A percentile compares a stretch with the other conserved stretches of the same genome.
Evolutionary conservation across 1,140 invertebrate genomes (phyloP).

Genomic region (Thalassaphorura encarpata): DNA sequence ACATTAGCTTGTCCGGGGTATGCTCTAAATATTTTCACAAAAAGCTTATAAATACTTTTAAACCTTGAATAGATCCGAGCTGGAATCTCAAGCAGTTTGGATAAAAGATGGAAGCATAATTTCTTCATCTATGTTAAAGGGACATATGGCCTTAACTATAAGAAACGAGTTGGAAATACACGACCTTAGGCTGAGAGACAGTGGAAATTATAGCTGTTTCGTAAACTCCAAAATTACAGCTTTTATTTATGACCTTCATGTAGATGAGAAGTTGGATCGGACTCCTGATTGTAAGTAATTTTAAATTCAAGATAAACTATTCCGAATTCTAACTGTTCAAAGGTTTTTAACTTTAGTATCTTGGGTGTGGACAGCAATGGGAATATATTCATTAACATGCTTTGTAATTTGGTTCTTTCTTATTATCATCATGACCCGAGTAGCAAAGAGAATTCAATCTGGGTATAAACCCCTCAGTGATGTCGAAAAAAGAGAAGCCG

Average conservation of each 20-base stretch:
- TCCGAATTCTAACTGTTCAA: background rate
- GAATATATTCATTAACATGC: background rate
- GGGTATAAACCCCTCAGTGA: background rate
- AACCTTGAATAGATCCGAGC: too few relatives aligned
- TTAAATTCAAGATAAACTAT: background rate
- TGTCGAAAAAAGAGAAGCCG: background rate
- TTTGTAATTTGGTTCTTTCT: background rate
- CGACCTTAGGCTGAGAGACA: background rate
- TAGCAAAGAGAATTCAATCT: background rate
- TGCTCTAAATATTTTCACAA: too few relatives aligned
- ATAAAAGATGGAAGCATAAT: too few relatives aligned
- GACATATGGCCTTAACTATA: too few relatives aligned
- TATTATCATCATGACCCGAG: background rate
- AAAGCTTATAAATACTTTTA: too few relatives aligned
- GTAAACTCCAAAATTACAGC: background rate
- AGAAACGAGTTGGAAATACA: too few relatives aligned
- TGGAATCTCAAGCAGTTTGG: too few relatives aligned
- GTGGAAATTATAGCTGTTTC: background rate
- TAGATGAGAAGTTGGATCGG: too few relatives aligned
- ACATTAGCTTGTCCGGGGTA: too few relatives aligned
- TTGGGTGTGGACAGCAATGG: background rate
- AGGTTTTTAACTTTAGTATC: background rate
- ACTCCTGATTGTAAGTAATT: background rate
- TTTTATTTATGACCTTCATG: background rate
- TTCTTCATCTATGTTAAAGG: too few relatives aligned